Conservation (phyloP, 2,888 invertebrate genomes). For the Drosophila setosimentum region DNA sequence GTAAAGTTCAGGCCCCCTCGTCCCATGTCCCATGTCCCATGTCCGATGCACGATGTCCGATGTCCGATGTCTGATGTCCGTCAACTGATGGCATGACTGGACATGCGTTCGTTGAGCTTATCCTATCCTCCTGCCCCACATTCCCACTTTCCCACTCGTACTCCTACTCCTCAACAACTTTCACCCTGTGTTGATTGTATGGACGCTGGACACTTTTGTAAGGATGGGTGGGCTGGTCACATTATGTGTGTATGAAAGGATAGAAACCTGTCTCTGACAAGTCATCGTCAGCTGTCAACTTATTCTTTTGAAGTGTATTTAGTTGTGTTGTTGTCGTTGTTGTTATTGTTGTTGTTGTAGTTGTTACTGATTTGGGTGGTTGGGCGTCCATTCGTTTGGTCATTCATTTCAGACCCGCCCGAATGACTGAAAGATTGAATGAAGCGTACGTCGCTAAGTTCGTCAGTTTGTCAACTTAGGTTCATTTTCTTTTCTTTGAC, state of each 20-base stretch:
- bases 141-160: background rate
- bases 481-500: slow-evolving; percentile 35
- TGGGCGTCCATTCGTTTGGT: slow-evolving; percentile 41
- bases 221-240: slow-evolving; percentile 39
- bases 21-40: background rate
- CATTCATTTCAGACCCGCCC: slow-evolving; percentile 45
- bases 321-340: slow-evolving; percentile 57
- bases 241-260: slow-evolving; percentile 80
- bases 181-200: slow-evolving; percentile 44
- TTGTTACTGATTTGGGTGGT: slow-evolving; percentile 39
- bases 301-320: slow-evolving; percentile 84
- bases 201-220: slow-evolving; percentile 45
- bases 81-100: slow-evolving; percentile 63
- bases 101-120: slow-evolving; percentile 56
- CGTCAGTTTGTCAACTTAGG: slow-evolving; percentile 65
- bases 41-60: slow-evolving; percentile 25
- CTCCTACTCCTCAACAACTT: background rate
- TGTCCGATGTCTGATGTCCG: slow-evolving; percentile 53
- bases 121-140: slow-evolving; percentile 14
- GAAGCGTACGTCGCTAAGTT: slow-evolving; percentile 61
- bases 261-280: slow-evolving; percentile 83
- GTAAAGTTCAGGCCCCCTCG: slow-evolving; percentile 58
- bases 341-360: slow-evolving; percentile 52
- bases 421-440: slow-evolving; percentile 72
- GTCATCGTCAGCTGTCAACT: slow-evolving; percentile 84